Evolutionary conservation across 2,113 vertebrate species (phyloP).

Genomic region (Trachemys scripta): DNA sequence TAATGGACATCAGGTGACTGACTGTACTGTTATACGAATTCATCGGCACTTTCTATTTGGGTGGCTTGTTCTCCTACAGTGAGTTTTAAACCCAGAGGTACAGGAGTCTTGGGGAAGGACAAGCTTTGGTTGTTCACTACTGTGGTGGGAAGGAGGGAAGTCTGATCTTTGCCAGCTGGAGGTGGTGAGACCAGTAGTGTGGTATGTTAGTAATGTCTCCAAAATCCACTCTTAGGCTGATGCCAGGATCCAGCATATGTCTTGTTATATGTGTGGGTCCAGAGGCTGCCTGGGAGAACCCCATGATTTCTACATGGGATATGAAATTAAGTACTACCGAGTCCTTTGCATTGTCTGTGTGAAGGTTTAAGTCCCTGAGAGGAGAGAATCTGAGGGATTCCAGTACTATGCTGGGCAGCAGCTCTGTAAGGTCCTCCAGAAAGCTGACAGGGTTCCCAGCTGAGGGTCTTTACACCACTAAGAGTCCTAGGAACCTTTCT

Average conservation of each 20-base stretch:
- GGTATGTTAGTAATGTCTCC: neutral
- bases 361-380: neutral
- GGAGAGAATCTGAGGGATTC: neutral
- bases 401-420: neutral
- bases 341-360: neutral
- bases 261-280: too few relatives aligned
- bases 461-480: neutral
- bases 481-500: neutral
- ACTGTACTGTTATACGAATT: neutral
- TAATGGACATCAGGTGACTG: neutral
- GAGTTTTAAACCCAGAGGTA: neutral
- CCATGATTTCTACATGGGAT: neutral
- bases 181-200: neutral
- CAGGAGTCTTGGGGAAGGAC: neutral
- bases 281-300: neutral
- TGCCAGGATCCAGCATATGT: neutral
- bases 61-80: neutral
- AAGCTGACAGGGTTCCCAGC: neutral
- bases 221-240: neutral
- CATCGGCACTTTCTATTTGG: neutral
- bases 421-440: neutral
- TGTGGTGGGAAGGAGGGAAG: neutral
- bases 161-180: neutral
- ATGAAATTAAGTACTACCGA: neutral
- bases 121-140: neutral